A percentile compares a stretch with the other conserved stretches of the same genome.
These are phyloP conservation scores for Trematomus loennbergii DNA, from an alignment of 2,113 vertebrate species.

Conservation along the genomic window DNA sequence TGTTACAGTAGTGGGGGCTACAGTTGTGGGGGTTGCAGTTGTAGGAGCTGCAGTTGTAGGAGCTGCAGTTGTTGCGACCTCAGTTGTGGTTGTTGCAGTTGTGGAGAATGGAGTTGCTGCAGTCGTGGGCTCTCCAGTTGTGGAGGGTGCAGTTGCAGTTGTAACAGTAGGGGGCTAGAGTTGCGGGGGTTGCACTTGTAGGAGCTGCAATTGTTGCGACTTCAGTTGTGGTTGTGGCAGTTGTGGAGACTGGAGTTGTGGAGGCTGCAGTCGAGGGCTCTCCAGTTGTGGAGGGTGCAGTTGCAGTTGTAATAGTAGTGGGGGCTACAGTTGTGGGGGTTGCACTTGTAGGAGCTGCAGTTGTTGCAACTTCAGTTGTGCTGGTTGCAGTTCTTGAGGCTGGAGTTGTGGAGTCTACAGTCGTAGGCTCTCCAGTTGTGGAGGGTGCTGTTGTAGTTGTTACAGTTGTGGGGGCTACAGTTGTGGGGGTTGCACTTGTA, in stretches of 20 bases:
- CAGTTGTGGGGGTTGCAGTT: fast-evolving
- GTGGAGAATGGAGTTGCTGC: fast-evolving
- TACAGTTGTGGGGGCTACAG: neutral
- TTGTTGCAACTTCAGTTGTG: neutral
- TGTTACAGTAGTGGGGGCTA: no score
- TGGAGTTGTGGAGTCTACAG: fast-evolving
- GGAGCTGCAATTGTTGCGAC: fast-evolving
- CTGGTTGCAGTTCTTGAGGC: neutral
- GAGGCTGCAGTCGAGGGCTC: no score
- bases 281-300: no score
- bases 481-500: fast-evolving
- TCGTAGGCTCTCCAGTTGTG: neutral
- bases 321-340: fast-evolving
- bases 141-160: neutral
- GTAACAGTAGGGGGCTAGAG: fast-evolving
- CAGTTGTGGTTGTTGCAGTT: neutral
- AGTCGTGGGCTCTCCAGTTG: fast-evolving
- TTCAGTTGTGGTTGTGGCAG: fast-evolving
- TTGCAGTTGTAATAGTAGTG: neutral
- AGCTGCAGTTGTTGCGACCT: neutral
- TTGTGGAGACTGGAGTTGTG: neutral
- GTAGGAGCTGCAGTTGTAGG: neutral
- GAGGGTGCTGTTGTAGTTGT: fast-evolving
- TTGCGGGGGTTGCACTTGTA: fast-evolving
- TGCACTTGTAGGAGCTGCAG: fast-evolving